Evolutionary conservation across 2,113 vertebrate genomes (phyloP), one percentile per base, ranked within the genome.

Genomic region (Cebidichthys violaceus): DNA sequence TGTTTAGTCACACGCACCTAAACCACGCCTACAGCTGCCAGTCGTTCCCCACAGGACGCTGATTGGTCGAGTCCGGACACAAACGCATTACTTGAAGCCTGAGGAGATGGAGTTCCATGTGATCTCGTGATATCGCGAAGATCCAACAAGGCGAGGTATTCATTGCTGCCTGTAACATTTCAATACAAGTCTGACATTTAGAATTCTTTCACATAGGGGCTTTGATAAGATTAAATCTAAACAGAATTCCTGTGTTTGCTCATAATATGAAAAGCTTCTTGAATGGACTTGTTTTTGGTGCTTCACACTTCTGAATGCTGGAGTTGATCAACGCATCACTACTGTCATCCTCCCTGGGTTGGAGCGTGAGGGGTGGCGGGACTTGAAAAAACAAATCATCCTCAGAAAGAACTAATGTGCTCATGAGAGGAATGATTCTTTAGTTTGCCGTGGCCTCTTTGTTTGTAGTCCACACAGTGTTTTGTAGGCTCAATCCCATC

Each of bases 181-280:
- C 22, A 3, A n/a, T 54, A 54, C 50, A 9, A 31, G 15, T 20
- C 7, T 17, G 22, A 39, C 27, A 22, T n/a, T 13, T 33, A 14
- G 31, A 31, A 57, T 24, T 68, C 62, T n/a, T 65, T 6, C 15
- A 39, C 11, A 50, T 9, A 11, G 3, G 11, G 31, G 27, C 18
- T 75, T 75, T 76, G n/a, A 75, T 6, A 54, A 54, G 43, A 45
- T 45, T 14, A 45, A 45, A 45, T 17, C 14, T 45, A 45, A 45
- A 45, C 4, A 3, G 4, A 43, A 43, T 43, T 43, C 13, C 39
- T 41, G 41, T 43, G 41, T 43, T 43, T 43, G 41, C 5, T 54
- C 50, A 22, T 57, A 5, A 57, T 6, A 13, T 57, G 24, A 57
- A n/a, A 27, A 13, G 54, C n/a, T 4, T 24, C 1, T 41, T 29